phyloP scores from a whole-genome alignment of 2,797 vertebrate genomes.

The Trachurus trachurus region DNA sequence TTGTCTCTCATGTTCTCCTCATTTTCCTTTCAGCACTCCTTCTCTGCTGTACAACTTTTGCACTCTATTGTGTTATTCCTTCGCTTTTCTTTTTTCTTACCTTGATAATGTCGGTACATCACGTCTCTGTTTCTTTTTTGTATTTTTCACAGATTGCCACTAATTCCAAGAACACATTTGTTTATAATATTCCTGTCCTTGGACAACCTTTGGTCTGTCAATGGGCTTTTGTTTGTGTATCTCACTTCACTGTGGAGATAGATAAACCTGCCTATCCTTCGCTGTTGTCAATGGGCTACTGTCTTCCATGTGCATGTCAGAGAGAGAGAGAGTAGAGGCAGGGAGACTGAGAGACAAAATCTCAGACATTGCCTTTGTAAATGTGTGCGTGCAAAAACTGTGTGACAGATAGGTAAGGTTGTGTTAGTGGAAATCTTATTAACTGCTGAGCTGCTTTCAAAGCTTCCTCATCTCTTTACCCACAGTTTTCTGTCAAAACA shows the following conservation, averaged over 20 bases:
- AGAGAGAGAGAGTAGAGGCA: background rate
- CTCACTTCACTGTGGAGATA: conserved; percentile 31
- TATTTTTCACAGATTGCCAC: background rate
- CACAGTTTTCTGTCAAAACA: conserved; percentile 31
- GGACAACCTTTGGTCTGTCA: conserved; percentile 38
- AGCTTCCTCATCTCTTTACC: conserved; percentile 32
- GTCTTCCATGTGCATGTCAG: conserved; percentile 1
- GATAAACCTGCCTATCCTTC: conserved; percentile 35
- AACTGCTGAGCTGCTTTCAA: conserved; percentile 59
- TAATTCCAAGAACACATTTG: conserved; percentile 8
- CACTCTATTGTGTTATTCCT: background rate
- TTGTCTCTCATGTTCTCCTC: background rate
- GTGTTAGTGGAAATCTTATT: conserved; percentile 67
- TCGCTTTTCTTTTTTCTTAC: background rate
- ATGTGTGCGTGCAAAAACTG: conserved; percentile 27
- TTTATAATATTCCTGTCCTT: conserved; percentile 39
- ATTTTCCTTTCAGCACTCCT: conserved; percentile 4
- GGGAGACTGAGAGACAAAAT: conserved; percentile 9
- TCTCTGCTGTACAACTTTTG: background rate
- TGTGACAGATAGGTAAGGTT: conserved; percentile 44
- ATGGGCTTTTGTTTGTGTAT: conserved; percentile 51
- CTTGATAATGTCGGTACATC: background rate
- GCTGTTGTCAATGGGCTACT: conserved; percentile 42
- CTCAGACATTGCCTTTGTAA: conserved; percentile 1
- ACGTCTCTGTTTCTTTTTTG: background rate